These are phyloP conservation scores for Porites lobata DNA, from an alignment of 92 coral and sea anemone species.

Conservation along the genomic window DNA sequence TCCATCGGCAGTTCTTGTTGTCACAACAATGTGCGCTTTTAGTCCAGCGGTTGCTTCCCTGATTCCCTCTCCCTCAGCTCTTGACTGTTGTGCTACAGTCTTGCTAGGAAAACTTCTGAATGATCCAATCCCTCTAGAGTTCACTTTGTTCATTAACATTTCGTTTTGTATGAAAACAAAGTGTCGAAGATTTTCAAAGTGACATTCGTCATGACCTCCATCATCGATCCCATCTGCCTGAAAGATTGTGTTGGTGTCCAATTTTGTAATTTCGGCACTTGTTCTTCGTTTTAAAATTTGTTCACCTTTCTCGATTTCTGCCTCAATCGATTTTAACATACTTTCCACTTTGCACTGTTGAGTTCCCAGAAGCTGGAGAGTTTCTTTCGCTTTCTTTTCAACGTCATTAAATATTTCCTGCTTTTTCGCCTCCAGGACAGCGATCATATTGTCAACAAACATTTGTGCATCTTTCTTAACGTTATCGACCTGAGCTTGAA, in stretches of 20 bases:
- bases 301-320: not conserved
- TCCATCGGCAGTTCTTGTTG: not conserved
- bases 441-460: not conserved
- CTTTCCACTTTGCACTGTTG: not conserved
- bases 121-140: not conserved
- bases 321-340: not conserved
- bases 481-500: not conserved
- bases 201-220: not conserved
- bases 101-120: not conserved
- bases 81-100: not conserved
- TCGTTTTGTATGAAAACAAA: not conserved
- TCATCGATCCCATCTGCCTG: not conserved
- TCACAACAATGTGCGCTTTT: not conserved
- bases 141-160: not conserved
- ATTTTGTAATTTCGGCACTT: not conserved
- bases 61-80: slow-evolving; percentile 15
- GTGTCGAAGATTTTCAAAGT: not conserved
- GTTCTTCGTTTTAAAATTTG: not conserved
- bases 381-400: not conserved
- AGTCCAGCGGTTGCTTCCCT: slow-evolving; percentile 1
- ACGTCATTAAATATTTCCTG: not conserved
- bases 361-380: not conserved
- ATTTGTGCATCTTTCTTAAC: not conserved
- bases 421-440: not conserved
- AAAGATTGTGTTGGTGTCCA: not conserved